A percentile compares a stretch with the other conserved stretches of the same genome.
These are phyloP conservation scores for Pseudoatta argentina DNA, from an alignment of 1,140 invertebrate genomes.

Conservation along the genomic window DNA sequence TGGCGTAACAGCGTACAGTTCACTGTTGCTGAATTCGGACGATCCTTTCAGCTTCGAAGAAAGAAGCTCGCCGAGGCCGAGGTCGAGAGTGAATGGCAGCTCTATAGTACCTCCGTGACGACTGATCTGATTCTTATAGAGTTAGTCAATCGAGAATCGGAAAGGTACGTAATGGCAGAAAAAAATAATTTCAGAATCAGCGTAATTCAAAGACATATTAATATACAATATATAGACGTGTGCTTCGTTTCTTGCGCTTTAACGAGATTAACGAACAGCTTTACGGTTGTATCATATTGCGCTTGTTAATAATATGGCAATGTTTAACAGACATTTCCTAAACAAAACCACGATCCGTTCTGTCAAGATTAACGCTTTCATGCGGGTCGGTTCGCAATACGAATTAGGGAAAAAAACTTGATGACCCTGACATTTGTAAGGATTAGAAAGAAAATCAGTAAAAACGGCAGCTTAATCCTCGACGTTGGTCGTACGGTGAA, in stretches of 20 bases:
- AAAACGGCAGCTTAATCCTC: constrained; percentile 65
- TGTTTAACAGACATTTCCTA: constrained; percentile 61
- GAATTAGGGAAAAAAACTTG: constrained; percentile 74
- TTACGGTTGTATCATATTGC: constrained; percentile 6
- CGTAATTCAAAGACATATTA: neutral
- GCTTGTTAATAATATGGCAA: constrained; percentile 64
- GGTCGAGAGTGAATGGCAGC: constrained; percentile 4
- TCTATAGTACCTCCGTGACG: neutral
- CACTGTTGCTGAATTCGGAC: neutral
- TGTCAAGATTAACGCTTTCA: constrained; percentile 73
- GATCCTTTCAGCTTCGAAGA: neutral
- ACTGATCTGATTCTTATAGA: neutral
- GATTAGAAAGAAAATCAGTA: constrained; percentile 74
- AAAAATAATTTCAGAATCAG: constrained; percentile 1
- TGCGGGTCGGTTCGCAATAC: constrained; percentile 70
- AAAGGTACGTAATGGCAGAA: neutral
- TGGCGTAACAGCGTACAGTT: too few relatives aligned
- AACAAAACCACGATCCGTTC: constrained; percentile 62
- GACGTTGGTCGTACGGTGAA: constrained; percentile 50
- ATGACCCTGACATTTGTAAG: constrained; percentile 73
- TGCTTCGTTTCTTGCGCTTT: constrained; percentile 4
- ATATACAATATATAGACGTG: too few relatives aligned
- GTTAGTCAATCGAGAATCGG: neutral
- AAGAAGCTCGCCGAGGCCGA: constrained; percentile 6
- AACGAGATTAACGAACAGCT: constrained; percentile 8